phyloP scores from a whole-genome alignment of 2,888 invertebrate genomes.

The Aleiodes alternator region DNA sequence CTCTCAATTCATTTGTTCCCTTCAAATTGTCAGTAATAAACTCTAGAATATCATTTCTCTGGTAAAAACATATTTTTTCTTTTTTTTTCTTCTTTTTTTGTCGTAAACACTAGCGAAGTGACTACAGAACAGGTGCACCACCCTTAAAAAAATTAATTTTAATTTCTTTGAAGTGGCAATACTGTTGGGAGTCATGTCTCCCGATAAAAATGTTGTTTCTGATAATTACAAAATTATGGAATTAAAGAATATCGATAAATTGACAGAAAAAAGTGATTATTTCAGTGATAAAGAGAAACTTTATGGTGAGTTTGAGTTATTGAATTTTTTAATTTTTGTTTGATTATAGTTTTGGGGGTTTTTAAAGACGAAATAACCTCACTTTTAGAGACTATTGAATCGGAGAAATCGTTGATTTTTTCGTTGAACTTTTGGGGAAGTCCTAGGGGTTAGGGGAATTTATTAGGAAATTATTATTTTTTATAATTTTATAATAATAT shows the following conservation, averaged over 20 bases:
- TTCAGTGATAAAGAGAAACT: slow-evolving; percentile 59
- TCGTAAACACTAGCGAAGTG: background rate
- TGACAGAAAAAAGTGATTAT: slow-evolving; percentile 49
- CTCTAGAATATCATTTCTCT: background rate
- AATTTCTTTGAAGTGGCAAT: background rate
- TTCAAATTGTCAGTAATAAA: background rate
- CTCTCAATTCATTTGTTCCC: slow-evolving; percentile 5
- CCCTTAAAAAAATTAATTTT: background rate
- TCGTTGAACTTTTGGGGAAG: too few relatives aligned
- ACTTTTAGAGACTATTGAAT: background rate
- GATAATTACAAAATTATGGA: slow-evolving; percentile 46
- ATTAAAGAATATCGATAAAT: slow-evolving; percentile 46
- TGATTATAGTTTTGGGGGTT: background rate
- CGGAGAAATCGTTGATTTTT: too few relatives aligned
- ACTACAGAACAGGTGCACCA: background rate
- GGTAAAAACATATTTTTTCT: background rate
- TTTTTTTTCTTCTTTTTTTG: background rate
- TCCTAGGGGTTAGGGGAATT: too few relatives aligned
- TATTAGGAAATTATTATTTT: too few relatives aligned
- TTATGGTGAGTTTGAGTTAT: slow-evolving; percentile 60
- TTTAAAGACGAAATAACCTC: slow-evolving; percentile 23
- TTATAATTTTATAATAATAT: too few relatives aligned
- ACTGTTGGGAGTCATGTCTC: slow-evolving; percentile 53
- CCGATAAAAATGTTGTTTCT: slow-evolving; percentile 51
- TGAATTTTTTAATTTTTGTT: slow-evolving; percentile 4